Percentiles rank a stretch among this genome's conserved stretches.
These are phyloP conservation scores for Podiceps cristatus DNA, from an alignment of 2,113 vertebrate species.

Conservation along the genomic window DNA sequence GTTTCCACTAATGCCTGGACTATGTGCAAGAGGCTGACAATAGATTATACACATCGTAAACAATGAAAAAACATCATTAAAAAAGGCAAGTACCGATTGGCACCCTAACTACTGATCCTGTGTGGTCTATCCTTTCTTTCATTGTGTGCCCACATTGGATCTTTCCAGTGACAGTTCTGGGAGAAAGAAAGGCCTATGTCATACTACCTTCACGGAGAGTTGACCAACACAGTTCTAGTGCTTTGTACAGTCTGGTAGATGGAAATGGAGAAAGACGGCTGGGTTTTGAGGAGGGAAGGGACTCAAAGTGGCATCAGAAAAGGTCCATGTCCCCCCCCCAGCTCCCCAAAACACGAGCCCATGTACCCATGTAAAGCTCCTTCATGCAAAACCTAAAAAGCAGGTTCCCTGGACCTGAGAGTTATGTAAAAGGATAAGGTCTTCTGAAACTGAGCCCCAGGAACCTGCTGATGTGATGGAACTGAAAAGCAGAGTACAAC, in stretches of 20 bases:
- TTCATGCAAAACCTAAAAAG: not conserved
- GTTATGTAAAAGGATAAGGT: not conserved
- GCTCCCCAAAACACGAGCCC: fast-evolving
- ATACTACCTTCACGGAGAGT: fast-evolving
- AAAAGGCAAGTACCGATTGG: fast-evolving
- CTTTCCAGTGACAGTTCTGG: not conserved
- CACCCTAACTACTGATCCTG: not conserved
- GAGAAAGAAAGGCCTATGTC: not conserved
- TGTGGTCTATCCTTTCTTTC: not conserved
- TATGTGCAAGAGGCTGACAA: not conserved
- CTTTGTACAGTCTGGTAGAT: not conserved
- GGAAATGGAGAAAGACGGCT: not conserved
- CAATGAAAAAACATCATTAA: not conserved
- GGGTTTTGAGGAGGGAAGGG: not conserved
- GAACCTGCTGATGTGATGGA: not conserved
- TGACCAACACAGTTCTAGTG: not conserved
- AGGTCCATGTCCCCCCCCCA: too few species aligned
- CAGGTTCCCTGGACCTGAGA: not conserved
- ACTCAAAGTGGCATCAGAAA: not conserved
- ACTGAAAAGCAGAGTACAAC: not conserved
- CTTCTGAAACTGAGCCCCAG: not conserved
- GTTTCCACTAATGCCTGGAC: not conserved
- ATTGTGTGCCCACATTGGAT: not conserved
- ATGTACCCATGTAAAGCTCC: fast-evolving
- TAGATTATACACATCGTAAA: not conserved